phyloP scores from a whole-genome alignment of 2,888 invertebrate species.

The Drosophila mimetica region DNA sequence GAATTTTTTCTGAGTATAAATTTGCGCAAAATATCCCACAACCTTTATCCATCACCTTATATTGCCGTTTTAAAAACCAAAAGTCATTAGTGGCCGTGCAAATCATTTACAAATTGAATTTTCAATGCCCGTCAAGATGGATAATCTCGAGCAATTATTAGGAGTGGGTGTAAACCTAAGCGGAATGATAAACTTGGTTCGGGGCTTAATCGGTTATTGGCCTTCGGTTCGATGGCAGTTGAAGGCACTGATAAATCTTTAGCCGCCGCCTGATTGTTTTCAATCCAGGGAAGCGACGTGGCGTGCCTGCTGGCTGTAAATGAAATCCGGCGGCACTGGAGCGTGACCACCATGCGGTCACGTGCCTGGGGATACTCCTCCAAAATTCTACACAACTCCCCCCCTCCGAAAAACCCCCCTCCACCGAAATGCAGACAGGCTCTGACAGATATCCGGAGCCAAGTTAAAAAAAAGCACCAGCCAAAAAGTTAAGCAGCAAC shows the following conservation, averaged over 20 bases:
- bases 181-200: conserved; percentile 14
- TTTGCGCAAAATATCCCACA: too few species aligned
- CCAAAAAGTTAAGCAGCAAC: conserved; percentile 51
- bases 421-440: conserved; percentile 17
- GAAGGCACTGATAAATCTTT: conserved; percentile 36
- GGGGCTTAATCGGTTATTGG: conserved; percentile 34
- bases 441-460: conserved; percentile 64
- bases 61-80: too few species aligned
- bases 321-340: conserved; percentile 56
- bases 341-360: conserved; percentile 67
- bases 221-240: conserved; percentile 17
- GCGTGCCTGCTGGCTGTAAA: conserved; percentile 49
- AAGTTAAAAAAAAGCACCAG: conserved; percentile 54
- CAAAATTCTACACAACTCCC: not conserved
- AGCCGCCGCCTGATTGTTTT: conserved; percentile 43
- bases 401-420: not conserved
- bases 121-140: conserved; percentile 13
- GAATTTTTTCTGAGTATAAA: too few species aligned
- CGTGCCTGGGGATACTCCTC: conserved; percentile 52
- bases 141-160: conserved; percentile 21
- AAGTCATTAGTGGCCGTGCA: not conserved
- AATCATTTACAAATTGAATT: conserved; percentile 17
- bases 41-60: not conserved
- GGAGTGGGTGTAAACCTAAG: not conserved
- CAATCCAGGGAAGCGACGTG: conserved; percentile 38